Percentiles rank a stretch among this genome's conserved stretches.
Conservation (phyloP, 2,797 vertebrate species). For the Coreius guichenoti region DNA sequence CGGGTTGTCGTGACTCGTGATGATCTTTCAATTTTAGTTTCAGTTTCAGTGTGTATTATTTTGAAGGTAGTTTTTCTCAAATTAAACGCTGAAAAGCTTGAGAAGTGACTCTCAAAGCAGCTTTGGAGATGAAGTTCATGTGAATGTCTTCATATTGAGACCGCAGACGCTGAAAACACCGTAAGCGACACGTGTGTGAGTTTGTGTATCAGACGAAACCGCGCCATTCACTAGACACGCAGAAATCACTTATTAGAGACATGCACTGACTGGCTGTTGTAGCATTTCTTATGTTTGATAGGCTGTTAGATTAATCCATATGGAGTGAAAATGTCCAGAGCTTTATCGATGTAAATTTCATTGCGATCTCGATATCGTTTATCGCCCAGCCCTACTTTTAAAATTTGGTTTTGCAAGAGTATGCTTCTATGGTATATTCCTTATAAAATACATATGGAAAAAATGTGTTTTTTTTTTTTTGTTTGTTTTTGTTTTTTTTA, state of each 20-base stretch:
- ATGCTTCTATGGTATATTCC: neutral
- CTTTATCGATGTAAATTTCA: neutral
- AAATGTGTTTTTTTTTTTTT: neutral
- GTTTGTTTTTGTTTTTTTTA: neutral
- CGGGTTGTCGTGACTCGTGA: neutral
- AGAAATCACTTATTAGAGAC: neutral
- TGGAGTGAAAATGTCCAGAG: neutral
- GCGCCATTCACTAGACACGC: neutral
- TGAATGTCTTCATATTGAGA: neutral
- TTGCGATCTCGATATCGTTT: neutral
- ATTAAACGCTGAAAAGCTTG: neutral
- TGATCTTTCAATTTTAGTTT: neutral
- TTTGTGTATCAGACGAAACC: neutral
- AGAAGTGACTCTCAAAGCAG: neutral
- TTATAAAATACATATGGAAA: neutral
- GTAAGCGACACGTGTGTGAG: neutral
- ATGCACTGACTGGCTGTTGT: neutral
- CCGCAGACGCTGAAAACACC: neutral
- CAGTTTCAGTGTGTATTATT: neutral
- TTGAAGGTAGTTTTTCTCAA: neutral
- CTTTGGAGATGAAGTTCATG: neutral
- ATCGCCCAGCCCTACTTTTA: neutral
- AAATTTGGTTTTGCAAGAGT: neutral
- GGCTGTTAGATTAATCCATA: neutral
- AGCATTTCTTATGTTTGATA: neutral